Evolutionary conservation across 1,140 invertebrate species (phyloP).

Genomic region (Tribolium castaneum): DNA sequence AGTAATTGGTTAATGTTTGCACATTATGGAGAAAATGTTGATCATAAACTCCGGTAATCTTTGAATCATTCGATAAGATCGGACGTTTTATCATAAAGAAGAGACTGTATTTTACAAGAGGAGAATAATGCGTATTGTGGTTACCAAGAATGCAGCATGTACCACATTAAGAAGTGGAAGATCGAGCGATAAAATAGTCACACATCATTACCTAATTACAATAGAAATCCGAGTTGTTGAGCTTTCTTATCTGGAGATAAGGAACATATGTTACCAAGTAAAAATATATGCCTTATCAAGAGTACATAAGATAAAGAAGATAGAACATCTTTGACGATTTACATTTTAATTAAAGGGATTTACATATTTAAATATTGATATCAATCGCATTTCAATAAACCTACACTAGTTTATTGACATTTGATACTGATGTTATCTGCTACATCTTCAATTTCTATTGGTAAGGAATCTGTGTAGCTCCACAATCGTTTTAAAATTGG

Average conservation of each 20-base stretch:
- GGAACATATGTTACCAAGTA: constrained; percentile 32
- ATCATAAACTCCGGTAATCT: neutral
- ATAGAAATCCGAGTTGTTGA: constrained; percentile 37
- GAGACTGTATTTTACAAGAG: neutral
- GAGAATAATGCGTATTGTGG: neutral
- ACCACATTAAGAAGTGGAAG: constrained; percentile 33
- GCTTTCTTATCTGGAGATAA: constrained; percentile 30
- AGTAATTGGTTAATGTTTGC: too few relatives aligned
- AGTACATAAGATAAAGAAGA: constrained; percentile 27
- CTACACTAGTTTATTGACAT: constrained; percentile 28
- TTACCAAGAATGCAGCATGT: constrained; percentile 35
- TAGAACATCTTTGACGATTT: constrained; percentile 34
- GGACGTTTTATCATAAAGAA: neutral
- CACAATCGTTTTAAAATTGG: constrained; percentile 7
- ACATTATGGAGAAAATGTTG: neutral
- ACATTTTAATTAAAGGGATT: constrained; percentile 40
- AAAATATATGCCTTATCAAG: constrained; percentile 17
- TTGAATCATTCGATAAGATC: neutral
- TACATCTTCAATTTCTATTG: neutral
- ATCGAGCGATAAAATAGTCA: constrained; percentile 40
- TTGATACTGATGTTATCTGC: constrained; percentile 27
- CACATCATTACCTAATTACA: constrained; percentile 43
- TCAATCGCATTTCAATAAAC: constrained; percentile 13
- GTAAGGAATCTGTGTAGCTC: neutral
- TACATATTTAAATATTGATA: constrained; percentile 42